Percentiles rank a stretch among this genome's conserved stretches.
These are phyloP conservation scores for Lagocephalus sceleratus DNA, from an alignment of 2,797 vertebrate genomes.

Conservation along the genomic window DNA sequence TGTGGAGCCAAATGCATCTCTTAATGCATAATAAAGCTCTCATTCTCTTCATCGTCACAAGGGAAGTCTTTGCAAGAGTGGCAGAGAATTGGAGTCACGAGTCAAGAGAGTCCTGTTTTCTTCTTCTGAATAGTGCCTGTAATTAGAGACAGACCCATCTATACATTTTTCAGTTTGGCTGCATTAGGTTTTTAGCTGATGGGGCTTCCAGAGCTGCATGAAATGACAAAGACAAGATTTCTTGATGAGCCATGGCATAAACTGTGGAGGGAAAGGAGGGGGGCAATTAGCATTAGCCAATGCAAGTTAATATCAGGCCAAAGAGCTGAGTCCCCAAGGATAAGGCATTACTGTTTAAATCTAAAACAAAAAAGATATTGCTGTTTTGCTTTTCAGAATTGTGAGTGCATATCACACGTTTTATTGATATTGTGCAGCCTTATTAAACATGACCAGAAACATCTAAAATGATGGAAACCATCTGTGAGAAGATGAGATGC, in stretches of 20 bases:
- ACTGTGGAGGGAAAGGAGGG: too few relatives aligned
- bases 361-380: too few relatives aligned
- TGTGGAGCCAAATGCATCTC: slow-evolving; percentile 54
- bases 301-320: too few relatives aligned
- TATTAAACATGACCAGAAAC: background rate
- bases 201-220: background rate
- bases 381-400: too few relatives aligned
- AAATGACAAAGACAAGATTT: background rate
- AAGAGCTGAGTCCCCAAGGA: too few relatives aligned
- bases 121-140: slow-evolving; percentile 16
- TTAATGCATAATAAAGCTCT: slow-evolving; percentile 60
- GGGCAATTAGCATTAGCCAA: too few relatives aligned
- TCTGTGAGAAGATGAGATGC: background rate
- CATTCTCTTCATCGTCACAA: slow-evolving; percentile 60
- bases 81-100: slow-evolving; percentile 46
- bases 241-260: background rate
- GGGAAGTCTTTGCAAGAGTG: slow-evolving; percentile 41
- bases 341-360: too few relatives aligned
- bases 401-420: too few relatives aligned
- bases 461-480: background rate
- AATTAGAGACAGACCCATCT: background rate
- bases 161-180: slow-evolving; percentile 12
- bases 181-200: slow-evolving; percentile 11
- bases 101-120: slow-evolving; percentile 62
- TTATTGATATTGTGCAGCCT: too few relatives aligned